Conservation (phyloP, 2,888 invertebrate genomes). For the Epistrophe eligans region DNA sequence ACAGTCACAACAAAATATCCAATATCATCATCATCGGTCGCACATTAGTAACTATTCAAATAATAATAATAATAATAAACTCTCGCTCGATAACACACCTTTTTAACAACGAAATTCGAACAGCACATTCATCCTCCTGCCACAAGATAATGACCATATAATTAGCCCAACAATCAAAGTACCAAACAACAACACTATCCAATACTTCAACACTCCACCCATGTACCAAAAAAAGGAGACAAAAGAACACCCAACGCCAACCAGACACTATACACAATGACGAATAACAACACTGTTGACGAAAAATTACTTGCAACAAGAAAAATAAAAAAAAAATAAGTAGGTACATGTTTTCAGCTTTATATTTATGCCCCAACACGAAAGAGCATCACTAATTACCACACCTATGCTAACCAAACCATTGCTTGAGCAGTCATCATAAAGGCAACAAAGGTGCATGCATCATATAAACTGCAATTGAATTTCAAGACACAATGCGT, state of each 20-base stretch:
- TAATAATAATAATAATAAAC: conserved; percentile 23
- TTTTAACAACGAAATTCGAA: conserved; percentile 39
- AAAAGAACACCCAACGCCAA: conserved; percentile 7
- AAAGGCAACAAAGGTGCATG: conserved; percentile 25
- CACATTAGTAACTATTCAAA: conserved; percentile 39
- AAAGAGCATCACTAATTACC: conserved; percentile 67
- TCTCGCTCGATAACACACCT: conserved; percentile 53
- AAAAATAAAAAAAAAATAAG: neutral
- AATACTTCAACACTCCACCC: conserved; percentile 26
- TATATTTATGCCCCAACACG: conserved; percentile 46
- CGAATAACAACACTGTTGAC: conserved; percentile 27
- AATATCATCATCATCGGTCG: neutral
- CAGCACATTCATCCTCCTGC: conserved; percentile 23
- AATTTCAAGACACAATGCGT: conserved; percentile 19
- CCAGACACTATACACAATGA: neutral
- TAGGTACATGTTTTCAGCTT: conserved; percentile 21
- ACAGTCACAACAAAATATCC: conserved; percentile 30
- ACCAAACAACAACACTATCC: conserved; percentile 33
- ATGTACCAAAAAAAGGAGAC: conserved; percentile 25
- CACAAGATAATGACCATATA: conserved; percentile 66
- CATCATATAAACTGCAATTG: conserved; percentile 28
- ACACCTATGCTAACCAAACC: conserved; percentile 50
- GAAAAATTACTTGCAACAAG: conserved; percentile 19
- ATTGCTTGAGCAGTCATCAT: conserved; percentile 1
- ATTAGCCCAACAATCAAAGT: conserved; percentile 58